Base-by-base conservation (phyloP, 1,140 invertebrate species). In the Aradophagus sp. region DNA sequence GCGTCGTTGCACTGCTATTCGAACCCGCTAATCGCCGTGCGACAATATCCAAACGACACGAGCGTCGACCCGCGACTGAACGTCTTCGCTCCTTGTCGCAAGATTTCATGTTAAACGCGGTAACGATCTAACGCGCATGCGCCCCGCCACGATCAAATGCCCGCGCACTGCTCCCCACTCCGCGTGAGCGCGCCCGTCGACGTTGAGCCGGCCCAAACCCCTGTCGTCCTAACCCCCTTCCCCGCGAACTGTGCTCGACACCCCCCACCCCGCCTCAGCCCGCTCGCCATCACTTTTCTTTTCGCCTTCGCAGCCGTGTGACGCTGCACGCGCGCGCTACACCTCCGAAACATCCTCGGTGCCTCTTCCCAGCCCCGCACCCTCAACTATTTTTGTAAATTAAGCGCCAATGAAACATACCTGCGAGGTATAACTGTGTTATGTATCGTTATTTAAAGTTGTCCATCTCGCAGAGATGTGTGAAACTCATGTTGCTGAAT, bases 31-130 rank as follows among this genome's bases (percentile, higher is more conserved):
- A 12, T 42, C 4, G 4, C 39, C 47, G 47, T 8, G 29, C 19
- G 11, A 2, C 26, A 50, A n/a, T 47, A 35, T 67, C 74, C 36
- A 68, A 77, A 42, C 68, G 70, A 44, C 68, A 78, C 74, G 73
- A 83, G 66, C 80, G 82, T 80, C 80, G 76, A 79, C 83, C 82
- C 82, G 79, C 82, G 72, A 86, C 84, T 86, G 84, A 78, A 66
- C 78, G 53, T 53, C 77, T 76, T 55, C 52, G 58, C 70, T 52
- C 70, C 80, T 83, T 84, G 84, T 80, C 80, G 79, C 79, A 86
- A 86, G 81, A 78, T 86, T 85, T 85, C 77, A 85, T 83, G 84
- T 75, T 77, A 73, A 74, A 27, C 78, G 76, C 75, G 75, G 76
- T 47, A 42, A 35, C 59, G 67, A 77, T 56, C 29, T 62, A 70